Evolutionary conservation across 2,113 vertebrate genomes (phyloP).

Genomic region (Paramisgurnus dabryanus): DNA sequence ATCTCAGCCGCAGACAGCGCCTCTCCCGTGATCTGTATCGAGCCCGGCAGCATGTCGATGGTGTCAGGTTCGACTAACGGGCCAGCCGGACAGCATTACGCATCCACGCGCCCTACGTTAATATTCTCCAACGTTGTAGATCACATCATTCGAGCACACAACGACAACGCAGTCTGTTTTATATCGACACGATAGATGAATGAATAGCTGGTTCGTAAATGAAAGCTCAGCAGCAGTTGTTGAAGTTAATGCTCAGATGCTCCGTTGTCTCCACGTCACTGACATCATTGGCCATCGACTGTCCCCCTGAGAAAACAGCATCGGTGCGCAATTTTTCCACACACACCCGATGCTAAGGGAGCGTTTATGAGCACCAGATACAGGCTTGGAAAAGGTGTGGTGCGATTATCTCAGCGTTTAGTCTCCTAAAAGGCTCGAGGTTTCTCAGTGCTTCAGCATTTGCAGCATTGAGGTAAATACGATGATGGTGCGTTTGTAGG

Average conservation of each 20-base stretch:
- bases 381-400: neutral
- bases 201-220: neutral
- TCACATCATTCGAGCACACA: neutral
- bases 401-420: neutral
- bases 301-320: neutral
- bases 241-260: neutral
- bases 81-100: neutral
- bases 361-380: neutral
- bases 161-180: too few species aligned
- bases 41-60: slow-evolving; percentile 85
- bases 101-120: neutral
- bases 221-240: neutral
- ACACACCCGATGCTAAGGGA: neutral
- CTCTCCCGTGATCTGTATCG: slow-evolving; percentile 95
- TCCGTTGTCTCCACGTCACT: neutral
- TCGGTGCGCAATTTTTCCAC: neutral
- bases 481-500: slow-evolving; percentile 56
- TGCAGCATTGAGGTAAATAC: slow-evolving; percentile 38
- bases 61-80: slow-evolving; percentile 3
- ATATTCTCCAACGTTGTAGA: neutral
- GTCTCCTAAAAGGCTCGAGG: slow-evolving; percentile 31
- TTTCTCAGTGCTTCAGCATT: neutral
- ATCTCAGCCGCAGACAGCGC: slow-evolving; percentile 88
- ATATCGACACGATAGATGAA: too few species aligned
- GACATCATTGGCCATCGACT: neutral